A percentile compares a stretch with the other conserved stretches of the same genome.
Conservation (phyloP, 2,888 invertebrate genomes). For the Micoletzkya japonica region DNA sequence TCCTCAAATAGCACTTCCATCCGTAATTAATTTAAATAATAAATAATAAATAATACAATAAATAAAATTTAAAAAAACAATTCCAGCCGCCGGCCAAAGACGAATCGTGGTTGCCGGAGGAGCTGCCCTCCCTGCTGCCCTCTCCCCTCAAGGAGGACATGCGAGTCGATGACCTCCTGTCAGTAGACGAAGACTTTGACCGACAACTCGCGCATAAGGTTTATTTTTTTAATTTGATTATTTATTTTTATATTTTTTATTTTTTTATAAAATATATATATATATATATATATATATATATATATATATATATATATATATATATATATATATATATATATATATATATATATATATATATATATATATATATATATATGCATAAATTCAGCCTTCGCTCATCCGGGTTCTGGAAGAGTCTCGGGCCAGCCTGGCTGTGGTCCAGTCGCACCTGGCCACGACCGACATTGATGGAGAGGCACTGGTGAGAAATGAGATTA, state of each 20-base stretch:
- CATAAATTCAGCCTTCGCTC: conserved; percentile 4
- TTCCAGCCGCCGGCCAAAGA: conserved; percentile 50
- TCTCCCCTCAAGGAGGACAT: conserved; percentile 5
- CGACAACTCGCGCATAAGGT: conserved; percentile 31
- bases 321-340: background rate
- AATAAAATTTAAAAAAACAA: background rate
- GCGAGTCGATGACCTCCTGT: conserved; percentile 21
- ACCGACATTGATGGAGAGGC: conserved; percentile 8
- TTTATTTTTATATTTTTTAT: background rate
- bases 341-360: background rate
- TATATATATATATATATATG: background rate
- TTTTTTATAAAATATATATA: background rate
- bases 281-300: background rate
- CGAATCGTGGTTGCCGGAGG: conserved; percentile 37
- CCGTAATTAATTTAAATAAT: no score
- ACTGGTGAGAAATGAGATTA: no score
- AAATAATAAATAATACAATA: no score
- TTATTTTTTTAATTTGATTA: background rate
- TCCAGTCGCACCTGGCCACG: conserved; percentile 20
- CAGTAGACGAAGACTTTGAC: conserved; percentile 44
- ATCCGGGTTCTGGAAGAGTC: conserved; percentile 23
- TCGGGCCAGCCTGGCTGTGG: conserved; percentile 14
- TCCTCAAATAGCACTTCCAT: no score
- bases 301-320: background rate
- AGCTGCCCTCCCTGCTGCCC: conserved; percentile 25